Percentiles rank a stretch among this genome's conserved stretches.
Conservation (phyloP, 2,888 invertebrate species). For the Fragum fragum region DNA sequence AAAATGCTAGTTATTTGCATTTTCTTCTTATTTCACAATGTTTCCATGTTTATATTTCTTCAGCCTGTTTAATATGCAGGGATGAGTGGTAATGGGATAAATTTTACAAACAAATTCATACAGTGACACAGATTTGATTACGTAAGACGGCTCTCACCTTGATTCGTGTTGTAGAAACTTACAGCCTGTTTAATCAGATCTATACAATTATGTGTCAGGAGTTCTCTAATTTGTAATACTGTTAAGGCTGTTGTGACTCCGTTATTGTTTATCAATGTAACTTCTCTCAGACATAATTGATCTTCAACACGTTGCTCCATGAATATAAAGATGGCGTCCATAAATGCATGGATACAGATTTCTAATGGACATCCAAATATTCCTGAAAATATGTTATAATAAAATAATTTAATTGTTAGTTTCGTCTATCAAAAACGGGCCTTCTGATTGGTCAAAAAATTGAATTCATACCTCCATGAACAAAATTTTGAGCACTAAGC, state of each 20-base stretch:
- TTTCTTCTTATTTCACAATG: too few species aligned
- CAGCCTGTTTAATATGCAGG: too few species aligned
- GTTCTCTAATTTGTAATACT: slow-evolving; percentile 53
- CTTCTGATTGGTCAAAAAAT: too few species aligned
- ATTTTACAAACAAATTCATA: too few species aligned
- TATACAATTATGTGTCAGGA: slow-evolving; percentile 50
- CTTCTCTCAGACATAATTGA: slow-evolving; percentile 47
- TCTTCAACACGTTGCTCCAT: slow-evolving; percentile 28
- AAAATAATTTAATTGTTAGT: too few species aligned
- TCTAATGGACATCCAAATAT: slow-evolving; percentile 69
- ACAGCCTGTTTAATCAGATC: slow-evolving; percentile 29
- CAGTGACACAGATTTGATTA: too few species aligned
- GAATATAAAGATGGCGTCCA: slow-evolving; percentile 67
- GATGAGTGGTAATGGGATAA: too few species aligned
- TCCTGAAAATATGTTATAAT: slow-evolving; percentile 59
- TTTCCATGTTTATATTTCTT: too few species aligned
- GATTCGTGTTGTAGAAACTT: slow-evolving; percentile 6
- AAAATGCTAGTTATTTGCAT: too few species aligned
- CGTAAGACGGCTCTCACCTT: neutral
- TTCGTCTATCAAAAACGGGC: too few species aligned
- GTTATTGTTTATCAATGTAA: slow-evolving; percentile 67
- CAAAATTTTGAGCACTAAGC: too few species aligned
- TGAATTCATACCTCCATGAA: too few species aligned
- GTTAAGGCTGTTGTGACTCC: slow-evolving; percentile 62
- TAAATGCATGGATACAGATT: slow-evolving; percentile 65